Base-by-base conservation (phyloP, 1,140 invertebrate genomes). In the Acromyrmex charruanus region DNA sequence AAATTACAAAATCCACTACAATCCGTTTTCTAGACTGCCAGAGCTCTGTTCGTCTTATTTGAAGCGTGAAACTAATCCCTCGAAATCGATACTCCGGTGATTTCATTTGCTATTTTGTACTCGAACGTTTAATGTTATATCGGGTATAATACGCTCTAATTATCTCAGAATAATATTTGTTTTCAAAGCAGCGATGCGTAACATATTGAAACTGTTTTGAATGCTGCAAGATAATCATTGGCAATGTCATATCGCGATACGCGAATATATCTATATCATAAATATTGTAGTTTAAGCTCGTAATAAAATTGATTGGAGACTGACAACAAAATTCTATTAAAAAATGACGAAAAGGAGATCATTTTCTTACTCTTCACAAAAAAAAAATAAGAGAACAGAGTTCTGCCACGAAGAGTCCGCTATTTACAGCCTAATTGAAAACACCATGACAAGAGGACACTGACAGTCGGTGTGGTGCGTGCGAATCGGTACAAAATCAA, bases 401-500 rank as follows among this genome's bases (percentile, higher is more conserved):
- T 90, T 69, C 90, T 65, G 77, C 31, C 89, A 84, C 69, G 61
- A 77, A 58, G 68, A 71, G 53, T 90, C 69, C 90, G 87, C 90
- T 91, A 91, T 91, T 89, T 91, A 91, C 90, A 91, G 89, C 90
- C 88, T 87, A 89, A 89, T 92, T 87, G 85, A 92, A 44, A 44
- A 91, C 87, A 92, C 88, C 89, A 93, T 91, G 87, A 91, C 89
- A 93, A 90, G 86, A 85, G 87, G 87, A 93, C 91, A 93, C 86
- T 90, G 87, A 90, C 80, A 90, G 90, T 89, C 87, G 91, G 88
- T 89, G 88, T 89, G 87, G 85, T 91, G 86, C 91, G 92, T 94
- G 93, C 90, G 91, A 88, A 84, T 93, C 92, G 94, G 94, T 95
- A 94, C 94, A 95, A 95, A 95, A 95, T 95, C 93, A 91, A 87